Evolutionary conservation across 2,113 vertebrate genomes (phyloP), one percentile per base, ranked within the genome.

Genomic region (Atherinomorus stipes): DNA sequence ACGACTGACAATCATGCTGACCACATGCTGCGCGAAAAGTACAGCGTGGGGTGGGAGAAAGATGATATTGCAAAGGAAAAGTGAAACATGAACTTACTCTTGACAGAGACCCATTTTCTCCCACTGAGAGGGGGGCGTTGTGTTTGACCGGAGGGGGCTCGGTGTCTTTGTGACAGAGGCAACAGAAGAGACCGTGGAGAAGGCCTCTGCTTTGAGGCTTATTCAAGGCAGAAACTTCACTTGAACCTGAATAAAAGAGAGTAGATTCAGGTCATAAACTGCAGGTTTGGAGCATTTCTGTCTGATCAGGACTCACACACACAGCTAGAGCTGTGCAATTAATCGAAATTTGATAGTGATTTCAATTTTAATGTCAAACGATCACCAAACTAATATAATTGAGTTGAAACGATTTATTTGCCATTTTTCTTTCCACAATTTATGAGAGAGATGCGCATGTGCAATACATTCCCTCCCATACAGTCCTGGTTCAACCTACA

Each of bases 181-280:
- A 96, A 91, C 95, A 96, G 88, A 95, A 94, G 23, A 96, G 90
- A 0, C 94, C 94, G 51, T 89, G 92, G 80, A 96, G 84, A 64
- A 96, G 92, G 26, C 94, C 93, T 78, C 93, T 89, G 31, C 85
- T 91, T 49, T 92, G 92, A 60, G 93, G 94, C 82, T 96, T 96
- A 91, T 94, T 94, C 19, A 93, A 92, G 40, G 92, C 80, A 1
- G 93, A 85, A 2, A 87, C 64, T 21, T 69, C 83, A 47, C 74
- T 80, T 42, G 92, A 91, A 88, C 93, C 94, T 95, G 80, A 23
- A 70, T 59, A 12, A 62, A 18, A 64, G 16, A 78, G 21, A 13
- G 7, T 74, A 37, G 11, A 68, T 8, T 22, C 5, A 37, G 4
- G 19, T 19, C 40, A 42, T 42, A 4, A 15, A 42, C 12, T 15